Base-by-base conservation (phyloP, 2,888 invertebrate species). In the Dione vanillae region DNA sequence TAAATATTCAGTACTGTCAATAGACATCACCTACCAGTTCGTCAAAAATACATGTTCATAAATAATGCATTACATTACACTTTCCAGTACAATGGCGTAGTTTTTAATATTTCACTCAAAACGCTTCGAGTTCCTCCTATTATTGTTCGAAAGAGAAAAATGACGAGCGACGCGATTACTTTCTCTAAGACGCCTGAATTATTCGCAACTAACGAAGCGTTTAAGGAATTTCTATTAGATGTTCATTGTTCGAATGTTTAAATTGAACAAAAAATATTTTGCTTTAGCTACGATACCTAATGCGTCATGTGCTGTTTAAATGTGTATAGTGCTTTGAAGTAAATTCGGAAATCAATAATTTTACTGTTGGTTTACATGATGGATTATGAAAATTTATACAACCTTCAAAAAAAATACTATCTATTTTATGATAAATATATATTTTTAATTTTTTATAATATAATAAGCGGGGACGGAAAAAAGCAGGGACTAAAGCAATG, bases 111-210 rank as follows among this genome's bases (percentile, higher is more conserved):
- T 27, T 49, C 49, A 16, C 49, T 19, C 1, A 19, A 49, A 19
- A 49, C 49, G 49, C 49, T 49, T 19, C 19, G 19, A 49, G 49
- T 8, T 56, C 56, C 37, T 56, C 56, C 35, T 37, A n/a, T 56
- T 56, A 35, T 56, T 16, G 16, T 56, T 56, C n/a, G 37, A 56
- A 37, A n/a, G 37, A 37, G 37, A 56, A 56, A 56, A 56, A 56
- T 49, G 49, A 19, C 19, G 19, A 49, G 47, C 49, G 1, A 5
- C 16, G 49, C 11, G 10, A 49, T 49, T n/a, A n/a, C n/a, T n/a
- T 49, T 19, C 19, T 19, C 19, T 16, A 49, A 49, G 49, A 19
- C 35, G 11, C 56, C 54, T 54, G 14, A 35, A n/a, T n/a, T 43
- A 20, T 59, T 14, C 14, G 14, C 41, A 41, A 27, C 59, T 11